phyloP scores from a whole-genome alignment of 2,888 invertebrate genomes.

The Mythimna pallens region DNA sequence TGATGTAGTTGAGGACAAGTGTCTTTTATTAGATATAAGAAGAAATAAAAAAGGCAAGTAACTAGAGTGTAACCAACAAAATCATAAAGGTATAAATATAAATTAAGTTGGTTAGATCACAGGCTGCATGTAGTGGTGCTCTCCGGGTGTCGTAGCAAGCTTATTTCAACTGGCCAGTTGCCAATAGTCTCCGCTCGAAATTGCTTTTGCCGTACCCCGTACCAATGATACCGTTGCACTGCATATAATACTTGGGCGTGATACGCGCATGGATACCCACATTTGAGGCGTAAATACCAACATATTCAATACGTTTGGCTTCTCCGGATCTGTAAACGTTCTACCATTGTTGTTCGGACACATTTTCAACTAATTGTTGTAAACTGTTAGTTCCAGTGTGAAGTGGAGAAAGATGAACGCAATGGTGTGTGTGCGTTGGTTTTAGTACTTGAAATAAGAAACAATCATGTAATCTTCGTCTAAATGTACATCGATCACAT shows the following conservation, averaged over 20 bases:
- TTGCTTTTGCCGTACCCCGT: conserved; percentile 87
- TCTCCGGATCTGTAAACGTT: conserved; percentile 45
- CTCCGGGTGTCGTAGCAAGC: conserved; percentile 84
- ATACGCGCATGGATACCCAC: conserved; percentile 73
- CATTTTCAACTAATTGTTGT: conserved; percentile 26
- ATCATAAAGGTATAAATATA: conserved; percentile 66
- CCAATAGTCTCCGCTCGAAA: conserved; percentile 85
- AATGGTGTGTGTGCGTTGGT: background rate
- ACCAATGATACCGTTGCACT: conserved; percentile 83
- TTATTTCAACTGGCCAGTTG: conserved; percentile 87
- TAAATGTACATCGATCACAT: conserved; percentile 14
- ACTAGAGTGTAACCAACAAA: conserved; percentile 38
- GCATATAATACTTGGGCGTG: conserved; percentile 77
- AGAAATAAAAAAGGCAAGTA: background rate
- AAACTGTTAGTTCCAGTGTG: conserved; percentile 9
- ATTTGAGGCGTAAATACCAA: conserved; percentile 63
- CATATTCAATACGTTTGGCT: conserved; percentile 54
- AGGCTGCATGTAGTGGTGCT: conserved; percentile 82
- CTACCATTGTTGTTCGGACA: conserved; percentile 17
- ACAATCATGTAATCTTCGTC: background rate
- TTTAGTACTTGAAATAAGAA: background rate
- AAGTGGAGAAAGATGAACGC: background rate
- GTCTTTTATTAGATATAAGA: background rate
- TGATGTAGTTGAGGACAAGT: background rate
- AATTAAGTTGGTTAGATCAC: conserved; percentile 77